A percentile compares a stretch with the other conserved stretches of the same genome.
These are phyloP conservation scores for Trogon melanurus DNA, from an alignment of 2,113 vertebrate species.

Conservation along the genomic window DNA sequence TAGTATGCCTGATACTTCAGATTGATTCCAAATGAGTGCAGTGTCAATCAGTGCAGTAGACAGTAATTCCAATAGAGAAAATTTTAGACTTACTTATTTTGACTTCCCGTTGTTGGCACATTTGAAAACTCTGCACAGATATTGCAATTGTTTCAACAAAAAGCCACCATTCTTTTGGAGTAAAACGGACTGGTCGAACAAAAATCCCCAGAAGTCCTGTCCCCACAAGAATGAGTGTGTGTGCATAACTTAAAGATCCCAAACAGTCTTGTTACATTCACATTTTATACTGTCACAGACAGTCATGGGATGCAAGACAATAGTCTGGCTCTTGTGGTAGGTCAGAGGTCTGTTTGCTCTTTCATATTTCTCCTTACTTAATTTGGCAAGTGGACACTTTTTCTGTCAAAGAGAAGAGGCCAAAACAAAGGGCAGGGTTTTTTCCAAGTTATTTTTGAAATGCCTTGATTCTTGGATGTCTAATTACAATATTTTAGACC, in stretches of 20 bases:
- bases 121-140: not conserved
- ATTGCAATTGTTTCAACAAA: not conserved
- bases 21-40: not conserved
- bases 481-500: not conserved
- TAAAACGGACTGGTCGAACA: not conserved
- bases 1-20: not conserved
- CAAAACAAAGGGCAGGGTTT: constrained; percentile 16
- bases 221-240: not conserved
- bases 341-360: constrained; percentile 9
- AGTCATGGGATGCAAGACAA: constrained; percentile 25
- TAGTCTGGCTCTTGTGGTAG: not conserved
- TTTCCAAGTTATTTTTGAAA: constrained; percentile 29
- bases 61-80: not conserved
- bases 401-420: not conserved
- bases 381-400: not conserved
- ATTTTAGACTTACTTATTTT: not conserved
- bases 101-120: not conserved
- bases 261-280: not conserved
- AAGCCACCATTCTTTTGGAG: not conserved
- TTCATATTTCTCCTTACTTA: constrained; percentile 40
- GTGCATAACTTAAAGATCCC: not conserved
- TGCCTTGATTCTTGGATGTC: constrained; percentile 13
- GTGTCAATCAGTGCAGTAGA: not conserved
- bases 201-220: not conserved
- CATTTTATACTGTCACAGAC: constrained; percentile 7